phyloP scores from a whole-genome alignment of 2,797 vertebrate genomes.

The Sarcophilus harrisii region DNA sequence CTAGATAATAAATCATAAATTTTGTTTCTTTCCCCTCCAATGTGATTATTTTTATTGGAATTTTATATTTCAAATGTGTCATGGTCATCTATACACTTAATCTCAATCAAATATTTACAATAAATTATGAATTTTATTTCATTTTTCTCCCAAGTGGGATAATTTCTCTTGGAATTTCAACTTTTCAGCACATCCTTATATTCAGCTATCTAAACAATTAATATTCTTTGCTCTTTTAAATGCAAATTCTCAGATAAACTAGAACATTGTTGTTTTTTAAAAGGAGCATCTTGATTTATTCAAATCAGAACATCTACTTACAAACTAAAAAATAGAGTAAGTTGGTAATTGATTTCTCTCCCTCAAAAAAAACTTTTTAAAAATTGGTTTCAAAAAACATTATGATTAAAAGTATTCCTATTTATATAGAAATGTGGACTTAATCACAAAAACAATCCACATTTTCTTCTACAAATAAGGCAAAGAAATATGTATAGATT shows the following conservation, averaged over 20 bases:
- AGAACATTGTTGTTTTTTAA: constrained; percentile 21
- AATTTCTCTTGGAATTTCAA: constrained; percentile 22
- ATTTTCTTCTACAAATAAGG: background rate
- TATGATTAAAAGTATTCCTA: constrained; percentile 33
- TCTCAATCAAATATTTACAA: constrained; percentile 11
- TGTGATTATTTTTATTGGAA: background rate
- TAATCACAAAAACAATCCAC: background rate
- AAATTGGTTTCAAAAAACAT: constrained; percentile 52
- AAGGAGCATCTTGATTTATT: constrained; percentile 9
- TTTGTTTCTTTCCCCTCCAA: background rate
- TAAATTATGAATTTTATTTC: background rate
- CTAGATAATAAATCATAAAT: background rate
- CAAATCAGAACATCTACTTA: constrained; percentile 41
- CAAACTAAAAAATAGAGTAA: background rate
- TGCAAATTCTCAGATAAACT: constrained; percentile 25
- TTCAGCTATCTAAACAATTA: background rate
- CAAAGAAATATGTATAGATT: constrained; percentile 13
- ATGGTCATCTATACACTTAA: background rate
- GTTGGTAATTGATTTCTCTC: background rate
- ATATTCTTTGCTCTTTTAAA: constrained; percentile 29
- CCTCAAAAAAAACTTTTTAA: background rate
- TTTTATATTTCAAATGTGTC: background rate
- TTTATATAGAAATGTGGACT: constrained; percentile 46
- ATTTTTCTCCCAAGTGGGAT: background rate
- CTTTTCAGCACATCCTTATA: constrained; percentile 23